These are phyloP conservation scores for Hydrozoanthus tunicans DNA, from an alignment of 64 coral and sea anemone species.

Conservation along the genomic window DNA sequence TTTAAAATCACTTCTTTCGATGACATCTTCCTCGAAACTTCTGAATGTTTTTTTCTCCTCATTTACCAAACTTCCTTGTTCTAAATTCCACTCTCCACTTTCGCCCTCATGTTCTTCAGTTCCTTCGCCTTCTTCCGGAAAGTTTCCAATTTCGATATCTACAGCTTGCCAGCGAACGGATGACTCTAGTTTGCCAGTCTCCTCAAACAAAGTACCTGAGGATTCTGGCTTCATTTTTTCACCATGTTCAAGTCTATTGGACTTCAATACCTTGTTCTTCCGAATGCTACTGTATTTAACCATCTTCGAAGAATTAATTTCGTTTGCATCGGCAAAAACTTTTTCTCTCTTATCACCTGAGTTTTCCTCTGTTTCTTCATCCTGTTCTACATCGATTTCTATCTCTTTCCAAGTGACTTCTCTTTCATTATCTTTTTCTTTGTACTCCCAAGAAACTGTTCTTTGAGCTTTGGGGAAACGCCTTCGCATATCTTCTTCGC, in stretches of 20 bases:
- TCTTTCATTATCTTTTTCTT: not conserved
- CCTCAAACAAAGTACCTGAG: not conserved
- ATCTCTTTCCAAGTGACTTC: not conserved
- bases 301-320: not conserved
- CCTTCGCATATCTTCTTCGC: not conserved
- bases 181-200: slow-evolving; percentile 9
- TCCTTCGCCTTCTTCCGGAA: not conserved
- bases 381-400: slow-evolving; percentile 6
- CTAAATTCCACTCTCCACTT: not conserved
- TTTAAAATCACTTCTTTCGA: not conserved
- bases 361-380: not conserved
- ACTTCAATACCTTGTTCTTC: not conserved
- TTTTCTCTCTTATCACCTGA: too few species aligned
- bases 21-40: not conserved
- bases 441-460: not conserved
- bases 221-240: not conserved
- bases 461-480: not conserved
- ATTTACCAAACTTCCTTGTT: not conserved
- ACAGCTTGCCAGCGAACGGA: slow-evolving; percentile 33
- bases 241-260: not conserved
- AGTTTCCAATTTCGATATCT: slow-evolving; percentile 40
- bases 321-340: not conserved
- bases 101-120: not conserved
- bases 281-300: not conserved
- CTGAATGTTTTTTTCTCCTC: not conserved